These are phyloP conservation scores for Epicampocera succincta DNA, from an alignment of 2,888 invertebrate species.

Conservation along the genomic window DNA sequence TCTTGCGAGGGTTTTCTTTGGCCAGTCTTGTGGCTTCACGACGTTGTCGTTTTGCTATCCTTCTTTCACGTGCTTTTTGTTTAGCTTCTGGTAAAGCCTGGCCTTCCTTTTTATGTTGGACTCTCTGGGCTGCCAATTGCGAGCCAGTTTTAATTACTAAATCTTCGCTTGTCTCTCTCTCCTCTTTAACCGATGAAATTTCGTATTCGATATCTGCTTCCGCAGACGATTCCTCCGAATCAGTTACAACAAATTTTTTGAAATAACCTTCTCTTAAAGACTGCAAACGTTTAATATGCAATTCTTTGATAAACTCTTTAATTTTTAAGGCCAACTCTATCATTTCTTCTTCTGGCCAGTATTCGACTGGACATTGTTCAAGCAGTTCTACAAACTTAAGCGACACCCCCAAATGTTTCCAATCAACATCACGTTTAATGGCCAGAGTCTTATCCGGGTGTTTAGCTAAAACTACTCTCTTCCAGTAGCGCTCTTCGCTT, in stretches of 20 bases:
- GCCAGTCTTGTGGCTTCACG: slow-evolving; percentile 26
- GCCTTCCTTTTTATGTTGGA: slow-evolving; percentile 21
- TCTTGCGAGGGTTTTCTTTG: slow-evolving; percentile 28
- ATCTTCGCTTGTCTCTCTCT: neutral
- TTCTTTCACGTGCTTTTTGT: slow-evolving; percentile 11
- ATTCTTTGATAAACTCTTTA: slow-evolving; percentile 71
- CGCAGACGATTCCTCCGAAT: slow-evolving; percentile 25
- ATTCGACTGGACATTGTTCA: slow-evolving; percentile 74
- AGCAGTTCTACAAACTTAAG: slow-evolving; percentile 76
- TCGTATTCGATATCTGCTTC: slow-evolving; percentile 55
- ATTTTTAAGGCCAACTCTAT: slow-evolving; percentile 70
- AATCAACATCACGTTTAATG: slow-evolving; percentile 72
- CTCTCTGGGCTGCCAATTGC: slow-evolving; percentile 12
- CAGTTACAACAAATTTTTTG: slow-evolving; percentile 62
- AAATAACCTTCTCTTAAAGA: slow-evolving; percentile 73
- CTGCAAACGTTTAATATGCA: slow-evolving; percentile 76
- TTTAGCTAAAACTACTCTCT: slow-evolving; percentile 75
- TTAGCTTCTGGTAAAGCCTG: slow-evolving; percentile 43
- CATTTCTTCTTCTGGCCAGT: slow-evolving; percentile 76
- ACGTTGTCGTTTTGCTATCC: slow-evolving; percentile 26
- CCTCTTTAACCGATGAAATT: slow-evolving; percentile 32
- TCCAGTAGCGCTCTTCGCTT: slow-evolving; percentile 75
- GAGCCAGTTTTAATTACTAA: slow-evolving; percentile 20
- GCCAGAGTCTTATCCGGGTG: slow-evolving; percentile 71
- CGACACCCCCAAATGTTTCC: slow-evolving; percentile 75